A percentile compares a stretch with the other conserved stretches of the same genome.
Evolutionary conservation across 2,113 vertebrate species (phyloP).

Genomic region (Ivindomyrus marchei): DNA sequence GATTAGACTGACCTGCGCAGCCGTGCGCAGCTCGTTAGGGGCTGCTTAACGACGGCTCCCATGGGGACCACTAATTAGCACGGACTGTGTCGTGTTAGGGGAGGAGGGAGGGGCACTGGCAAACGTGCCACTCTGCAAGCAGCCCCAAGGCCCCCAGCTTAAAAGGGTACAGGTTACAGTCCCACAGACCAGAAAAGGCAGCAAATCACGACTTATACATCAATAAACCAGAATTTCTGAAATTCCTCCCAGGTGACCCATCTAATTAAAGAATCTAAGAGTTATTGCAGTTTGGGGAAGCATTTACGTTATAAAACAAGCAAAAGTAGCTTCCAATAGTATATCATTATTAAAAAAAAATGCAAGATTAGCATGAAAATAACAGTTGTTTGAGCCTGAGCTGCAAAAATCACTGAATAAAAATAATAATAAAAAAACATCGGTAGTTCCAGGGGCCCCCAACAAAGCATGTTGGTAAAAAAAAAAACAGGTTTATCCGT

Average conservation of each 20-base stretch:
- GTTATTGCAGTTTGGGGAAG: not conserved
- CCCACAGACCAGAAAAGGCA: slow-evolving; percentile 42
- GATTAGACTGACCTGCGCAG: slow-evolving; percentile 70
- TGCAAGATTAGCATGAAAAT: not conserved
- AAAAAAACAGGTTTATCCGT: not conserved
- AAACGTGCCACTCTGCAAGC: slow-evolving; percentile 40
- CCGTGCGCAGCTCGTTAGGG: slow-evolving; percentile 67
- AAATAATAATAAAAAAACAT: not conserved
- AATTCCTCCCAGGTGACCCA: slow-evolving; percentile 41
- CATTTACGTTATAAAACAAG: not conserved
- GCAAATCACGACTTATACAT: slow-evolving; percentile 39
- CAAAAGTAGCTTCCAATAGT: not conserved
- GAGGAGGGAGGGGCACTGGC: slow-evolving; percentile 37
- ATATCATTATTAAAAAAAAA: not conserved
- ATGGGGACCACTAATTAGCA: slow-evolving; percentile 72
- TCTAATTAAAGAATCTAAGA: slow-evolving; percentile 32
- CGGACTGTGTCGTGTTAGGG: slow-evolving; percentile 67
- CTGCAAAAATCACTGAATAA: not conserved
- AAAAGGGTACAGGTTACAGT: slow-evolving; percentile 55
- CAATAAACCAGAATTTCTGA: slow-evolving; percentile 48
- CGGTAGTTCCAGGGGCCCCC: not conserved
- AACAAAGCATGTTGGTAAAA: not conserved
- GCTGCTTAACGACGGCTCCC: slow-evolving; percentile 68
- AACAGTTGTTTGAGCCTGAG: not conserved
- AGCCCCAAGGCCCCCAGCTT: slow-evolving; percentile 39